phyloP scores from a whole-genome alignment of 2,888 invertebrate genomes.

The Nephrotoma appendiculata region DNA sequence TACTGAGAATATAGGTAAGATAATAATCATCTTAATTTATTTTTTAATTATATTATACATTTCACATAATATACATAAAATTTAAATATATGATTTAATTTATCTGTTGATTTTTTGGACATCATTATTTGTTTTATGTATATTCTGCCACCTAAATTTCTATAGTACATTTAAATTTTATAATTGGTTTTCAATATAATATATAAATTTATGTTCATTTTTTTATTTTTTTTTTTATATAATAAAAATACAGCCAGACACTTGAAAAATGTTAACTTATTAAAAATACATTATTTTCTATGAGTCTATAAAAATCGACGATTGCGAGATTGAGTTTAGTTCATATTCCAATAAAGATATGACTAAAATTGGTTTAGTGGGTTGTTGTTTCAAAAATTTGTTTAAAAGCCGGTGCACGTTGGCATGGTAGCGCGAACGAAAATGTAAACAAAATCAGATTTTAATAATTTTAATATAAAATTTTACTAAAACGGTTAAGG shows the following conservation, averaged over 20 bases:
- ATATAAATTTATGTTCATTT: not conserved
- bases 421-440: too few relatives aligned
- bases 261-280: not conserved
- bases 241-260: not conserved
- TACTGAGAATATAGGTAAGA: not conserved
- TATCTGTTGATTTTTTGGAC: not conserved
- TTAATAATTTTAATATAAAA: too few relatives aligned
- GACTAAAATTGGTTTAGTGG: not conserved
- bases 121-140: not conserved
- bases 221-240: not conserved
- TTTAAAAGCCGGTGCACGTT: not conserved
- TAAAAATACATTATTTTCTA: not conserved
- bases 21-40: not conserved
- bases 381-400: not conserved
- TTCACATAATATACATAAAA: not conserved
- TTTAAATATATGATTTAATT: not conserved
- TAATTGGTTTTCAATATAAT: not conserved
- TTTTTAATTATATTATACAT: not conserved
- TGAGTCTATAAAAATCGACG: not conserved
- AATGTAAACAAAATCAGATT: too few relatives aligned
- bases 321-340: not conserved
- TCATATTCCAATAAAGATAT: not conserved
- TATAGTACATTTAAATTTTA: not conserved
- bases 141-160: not conserved
- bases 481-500: too few relatives aligned